Evolutionary conservation across 2,888 invertebrate genomes (phyloP), one percentile per base, ranked within the genome.

Genomic region (Zhuqinia jingwanae): DNA sequence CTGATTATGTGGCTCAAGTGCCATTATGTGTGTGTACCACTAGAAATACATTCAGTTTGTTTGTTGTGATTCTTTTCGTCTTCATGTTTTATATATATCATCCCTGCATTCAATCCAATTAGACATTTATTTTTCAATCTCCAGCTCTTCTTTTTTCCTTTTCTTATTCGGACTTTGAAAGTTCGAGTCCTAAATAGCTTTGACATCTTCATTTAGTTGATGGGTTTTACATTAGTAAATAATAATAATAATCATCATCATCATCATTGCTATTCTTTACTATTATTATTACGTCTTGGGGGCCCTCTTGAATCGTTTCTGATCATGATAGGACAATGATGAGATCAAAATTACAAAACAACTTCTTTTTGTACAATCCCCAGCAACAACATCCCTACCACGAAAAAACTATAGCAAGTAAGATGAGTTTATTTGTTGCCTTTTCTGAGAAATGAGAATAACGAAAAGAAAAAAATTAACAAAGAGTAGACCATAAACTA

Each of bases 91-190:
- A n/a, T n/a, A n/a, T n/a, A n/a, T n/a, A n/a, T n/a, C n/a, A n/a
- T n/a, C n/a, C n/a, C n/a, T n/a, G n/a, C 42, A 76, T 83, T 76
- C 83, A 76, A 83, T 83, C 83, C 83, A 83, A 83, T 83, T 76
- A 83, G 76, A 83, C 76, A 83, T 83, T 83, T 83, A n/a, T 81
- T 58, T 58, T 53, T 27, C 76, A 53, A 83, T 76, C 63, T 76
- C 20, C 36, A 10, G 58, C 10, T 25, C 45, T 70, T 8, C 53
- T 73, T 30, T 15, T n/a, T n/a, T n/a, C n/a, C n/a, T n/a, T n/a
- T n/a, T n/a, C n/a, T n/a, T n/a, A n/a, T n/a, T n/a, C n/a, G n/a
- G n/a, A n/a, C n/a, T n/a, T n/a, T n/a, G n/a, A n/a, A n/a, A 75
- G 60, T 76, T 76, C 36, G 36, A n/a, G 22, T 63, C 15, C 58